Evolutionary conservation across 2,888 invertebrate genomes (phyloP).

Genomic region (Polydrusus tereticollis): DNA sequence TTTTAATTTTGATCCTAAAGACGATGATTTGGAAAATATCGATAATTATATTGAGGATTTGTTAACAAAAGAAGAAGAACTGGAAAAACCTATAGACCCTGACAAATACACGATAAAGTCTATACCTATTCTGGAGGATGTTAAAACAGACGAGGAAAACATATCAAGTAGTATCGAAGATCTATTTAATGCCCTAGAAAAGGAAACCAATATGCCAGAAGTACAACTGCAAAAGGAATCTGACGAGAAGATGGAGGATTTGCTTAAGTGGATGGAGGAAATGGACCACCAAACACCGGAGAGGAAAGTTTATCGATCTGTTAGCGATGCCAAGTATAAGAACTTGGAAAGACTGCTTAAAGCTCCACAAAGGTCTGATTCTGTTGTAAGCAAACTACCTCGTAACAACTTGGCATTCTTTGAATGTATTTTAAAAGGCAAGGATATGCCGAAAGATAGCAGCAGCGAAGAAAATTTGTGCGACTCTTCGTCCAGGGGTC

Average conservation of each 20-base stretch:
- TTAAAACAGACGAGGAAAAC: slow-evolving; percentile 49
- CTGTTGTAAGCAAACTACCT: slow-evolving; percentile 63
- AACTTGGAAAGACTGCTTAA: slow-evolving; percentile 63
- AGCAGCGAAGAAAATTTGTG: slow-evolving; percentile 51
- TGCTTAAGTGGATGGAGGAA: slow-evolving; percentile 66
- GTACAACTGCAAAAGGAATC: slow-evolving; percentile 48
- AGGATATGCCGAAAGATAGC: slow-evolving; percentile 53
- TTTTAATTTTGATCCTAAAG: slow-evolving; percentile 66
- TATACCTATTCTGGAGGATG: slow-evolving; percentile 47
- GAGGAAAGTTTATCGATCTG: slow-evolving; percentile 60
- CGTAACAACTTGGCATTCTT: slow-evolving; percentile 65
- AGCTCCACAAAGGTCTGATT: slow-evolving; percentile 58
- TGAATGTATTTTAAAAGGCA: slow-evolving; percentile 63
- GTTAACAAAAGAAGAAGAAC: slow-evolving; percentile 63
- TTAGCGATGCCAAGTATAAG: slow-evolving; percentile 65
- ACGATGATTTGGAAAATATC: slow-evolving; percentile 62
- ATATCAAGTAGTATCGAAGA: slow-evolving; percentile 66
- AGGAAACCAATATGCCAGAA: slow-evolving; percentile 33
- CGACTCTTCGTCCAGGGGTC: slow-evolving; percentile 51
- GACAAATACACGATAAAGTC: slow-evolving; percentile 52
- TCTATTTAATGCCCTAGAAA: slow-evolving; percentile 64
- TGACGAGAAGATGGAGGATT: slow-evolving; percentile 65
- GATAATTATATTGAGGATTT: slow-evolving; percentile 66
- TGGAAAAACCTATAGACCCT: slow-evolving; percentile 63
- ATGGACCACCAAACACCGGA: slow-evolving; percentile 63